Percentiles rank a stretch among this genome's conserved stretches.
These are phyloP conservation scores for Drosophila tanythrix DNA, from an alignment of 2,888 invertebrate genomes.

Conservation along the genomic window DNA sequence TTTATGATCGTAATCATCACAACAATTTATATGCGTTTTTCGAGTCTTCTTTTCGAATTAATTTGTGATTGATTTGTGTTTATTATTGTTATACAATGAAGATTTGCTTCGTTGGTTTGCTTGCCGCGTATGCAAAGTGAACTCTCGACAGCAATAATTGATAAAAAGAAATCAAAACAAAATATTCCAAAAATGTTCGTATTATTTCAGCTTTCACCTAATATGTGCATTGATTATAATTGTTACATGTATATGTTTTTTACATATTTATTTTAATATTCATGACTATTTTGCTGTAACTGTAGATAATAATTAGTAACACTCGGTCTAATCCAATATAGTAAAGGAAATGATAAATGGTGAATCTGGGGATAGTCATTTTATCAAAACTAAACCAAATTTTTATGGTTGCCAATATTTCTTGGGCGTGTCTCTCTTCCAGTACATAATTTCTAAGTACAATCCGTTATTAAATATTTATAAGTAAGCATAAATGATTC, in stretches of 20 bases:
- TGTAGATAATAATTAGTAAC: neutral
- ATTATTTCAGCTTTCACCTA: neutral
- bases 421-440: neutral
- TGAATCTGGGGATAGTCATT: neutral
- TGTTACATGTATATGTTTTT: neutral
- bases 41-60: conserved; percentile 12
- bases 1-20: conserved; percentile 11
- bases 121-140: neutral
- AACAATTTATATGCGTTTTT: conserved; percentile 28
- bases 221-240: neutral
- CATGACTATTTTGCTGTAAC: neutral
- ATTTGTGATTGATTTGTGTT: conserved; percentile 11
- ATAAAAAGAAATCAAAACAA: neutral
- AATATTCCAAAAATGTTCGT: neutral
- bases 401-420: neutral
- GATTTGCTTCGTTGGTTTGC: neutral
- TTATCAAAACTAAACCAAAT: neutral
- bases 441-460: neutral
- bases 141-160: neutral
- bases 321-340: neutral
- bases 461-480: neutral
- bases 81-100: neutral
- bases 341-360: neutral
- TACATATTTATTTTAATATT: neutral
- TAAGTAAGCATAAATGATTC: neutral